Evolutionary conservation across 2,797 vertebrate genomes (phyloP), one percentile per base, ranked within the genome.

Genomic region (Cercopithecus hamlyni): DNA sequence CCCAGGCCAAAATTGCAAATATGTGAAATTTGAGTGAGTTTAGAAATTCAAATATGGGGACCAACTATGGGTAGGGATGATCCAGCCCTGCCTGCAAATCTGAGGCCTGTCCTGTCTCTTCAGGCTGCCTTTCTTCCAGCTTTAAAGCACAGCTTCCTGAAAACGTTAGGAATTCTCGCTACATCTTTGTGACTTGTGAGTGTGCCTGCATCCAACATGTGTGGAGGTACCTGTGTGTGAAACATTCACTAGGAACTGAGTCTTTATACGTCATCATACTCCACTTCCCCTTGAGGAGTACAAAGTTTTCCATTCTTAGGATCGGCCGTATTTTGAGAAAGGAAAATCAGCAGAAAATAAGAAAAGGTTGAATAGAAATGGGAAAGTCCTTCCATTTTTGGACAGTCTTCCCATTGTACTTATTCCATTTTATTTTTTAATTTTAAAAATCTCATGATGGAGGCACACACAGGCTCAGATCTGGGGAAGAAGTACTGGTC

Each of bases 271-370:
- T 87, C 12, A 3, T 81, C 36, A 10, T 26, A 26, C 14, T 79
- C 26, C 15, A 55, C 30, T 92, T 81, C 30, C 61, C 48, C 91
- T 80, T 39, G 67, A 91, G 11, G 30, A 92, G 22, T 72, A 43
- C 20, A 26, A 52, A 19, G 52, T 57, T 89, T 93, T 93, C 87
- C 55, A 24, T 95, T 58, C 50, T 80, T 82, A 33, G 17, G 67
- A 85, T 50, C 1, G 8, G 50, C 39, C 90, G 1, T 76, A 20
- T 76, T 93, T 93, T 92, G 77, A 67, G 55, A 61, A 73, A 85
- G 57, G 50, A 90, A 94, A 61, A 92, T 33, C 19, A 82, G 48
- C 20, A 76, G 52, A 81, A 94, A 75, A 93, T 82, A 52, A 96
- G 30, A 36, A 67, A 86, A 89, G 24, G 27, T 75, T 77, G 45